Conservation (phyloP, 2,797 vertebrate species). For the Pipistrellus pipistrellus region DNA sequence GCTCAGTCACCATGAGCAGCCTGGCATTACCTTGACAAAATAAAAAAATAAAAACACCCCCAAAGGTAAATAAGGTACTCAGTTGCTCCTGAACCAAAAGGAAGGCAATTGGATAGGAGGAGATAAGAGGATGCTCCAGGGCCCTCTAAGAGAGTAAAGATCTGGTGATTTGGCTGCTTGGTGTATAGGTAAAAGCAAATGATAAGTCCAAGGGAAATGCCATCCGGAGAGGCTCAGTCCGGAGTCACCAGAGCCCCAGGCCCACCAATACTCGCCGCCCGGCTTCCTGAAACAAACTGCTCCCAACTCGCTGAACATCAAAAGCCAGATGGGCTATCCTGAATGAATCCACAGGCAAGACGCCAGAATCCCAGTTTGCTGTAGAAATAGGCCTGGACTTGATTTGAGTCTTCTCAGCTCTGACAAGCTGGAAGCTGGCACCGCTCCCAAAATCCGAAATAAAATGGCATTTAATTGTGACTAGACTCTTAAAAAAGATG, state of each 20-base stretch:
- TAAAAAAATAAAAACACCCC: slow-evolving; percentile 6
- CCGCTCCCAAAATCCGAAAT: slow-evolving; percentile 85
- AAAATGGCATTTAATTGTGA: slow-evolving; percentile 87
- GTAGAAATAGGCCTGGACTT: slow-evolving; percentile 89
- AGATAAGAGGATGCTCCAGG: slow-evolving; percentile 55
- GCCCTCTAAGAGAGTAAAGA: slow-evolving; percentile 67
- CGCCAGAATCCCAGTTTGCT: slow-evolving; percentile 86
- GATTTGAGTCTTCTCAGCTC: slow-evolving; percentile 87
- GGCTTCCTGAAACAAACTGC: slow-evolving; percentile 88
- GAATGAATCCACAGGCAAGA: slow-evolving; percentile 86
- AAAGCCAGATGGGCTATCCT: slow-evolving; percentile 88
- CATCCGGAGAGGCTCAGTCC: slow-evolving; percentile 38
- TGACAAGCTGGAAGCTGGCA: slow-evolving; percentile 88
- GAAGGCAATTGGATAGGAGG: slow-evolving; percentile 77
- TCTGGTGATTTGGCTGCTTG: slow-evolving; percentile 62
- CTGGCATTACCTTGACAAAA: slow-evolving; percentile 45
- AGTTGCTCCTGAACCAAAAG: slow-evolving; percentile 70
- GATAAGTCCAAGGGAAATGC: slow-evolving; percentile 69
- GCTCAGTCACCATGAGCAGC: slow-evolving; percentile 25
- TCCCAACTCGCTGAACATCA: slow-evolving; percentile 87
- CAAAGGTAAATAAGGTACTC: slow-evolving; percentile 68
- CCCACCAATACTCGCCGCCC: slow-evolving; percentile 76
- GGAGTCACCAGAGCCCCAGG: slow-evolving; percentile 77
- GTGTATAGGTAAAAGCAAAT: slow-evolving; percentile 81
- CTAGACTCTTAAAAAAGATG: slow-evolving; percentile 85